Evolutionary conservation across 2,113 vertebrate species (phyloP).

Genomic region (Callionymus lyra): DNA sequence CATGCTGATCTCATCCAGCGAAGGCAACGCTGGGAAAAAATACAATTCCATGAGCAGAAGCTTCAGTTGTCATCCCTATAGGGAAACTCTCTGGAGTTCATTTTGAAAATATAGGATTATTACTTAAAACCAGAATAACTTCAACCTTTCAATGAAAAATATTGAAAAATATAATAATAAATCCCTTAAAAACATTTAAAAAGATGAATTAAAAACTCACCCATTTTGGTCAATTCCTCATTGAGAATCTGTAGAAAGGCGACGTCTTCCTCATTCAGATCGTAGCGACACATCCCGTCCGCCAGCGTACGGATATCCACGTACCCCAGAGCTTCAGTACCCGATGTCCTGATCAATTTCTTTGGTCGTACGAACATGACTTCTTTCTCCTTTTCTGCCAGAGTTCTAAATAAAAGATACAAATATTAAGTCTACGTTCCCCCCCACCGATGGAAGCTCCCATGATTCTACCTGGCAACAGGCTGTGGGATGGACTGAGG

Average conservation of each 20-base stretch:
- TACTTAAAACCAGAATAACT: no score
- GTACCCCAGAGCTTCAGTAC: conserved; percentile 78
- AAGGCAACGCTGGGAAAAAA: conserved; percentile 57
- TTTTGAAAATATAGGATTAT: background rate
- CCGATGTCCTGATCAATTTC: conserved; percentile 80
- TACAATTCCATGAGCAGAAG: background rate
- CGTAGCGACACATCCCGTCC: conserved; percentile 82
- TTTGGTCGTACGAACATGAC: conserved; percentile 79
- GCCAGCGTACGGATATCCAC: conserved; percentile 84
- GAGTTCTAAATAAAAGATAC: conserved; percentile 51
- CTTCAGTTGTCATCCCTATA: background rate
- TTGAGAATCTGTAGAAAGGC: conserved; percentile 84
- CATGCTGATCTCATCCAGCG: conserved; percentile 84
- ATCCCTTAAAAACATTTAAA: no score
- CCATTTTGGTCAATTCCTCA: conserved; percentile 84
- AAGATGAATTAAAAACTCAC: no score
- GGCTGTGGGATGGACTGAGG: conserved; percentile 84
- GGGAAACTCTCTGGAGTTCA: background rate
- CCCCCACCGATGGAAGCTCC: no score
- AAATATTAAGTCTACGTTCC: no score
- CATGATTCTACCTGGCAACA: conserved; percentile 72
- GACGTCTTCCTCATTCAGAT: conserved; percentile 84
- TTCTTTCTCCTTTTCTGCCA: conserved; percentile 72
- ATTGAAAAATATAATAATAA: no score
- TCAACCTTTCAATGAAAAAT: no score